Evolutionary conservation across 2,797 vertebrate species (phyloP), one percentile per base, ranked within the genome.

Genomic region (Notolepis coatsorum): DNA sequence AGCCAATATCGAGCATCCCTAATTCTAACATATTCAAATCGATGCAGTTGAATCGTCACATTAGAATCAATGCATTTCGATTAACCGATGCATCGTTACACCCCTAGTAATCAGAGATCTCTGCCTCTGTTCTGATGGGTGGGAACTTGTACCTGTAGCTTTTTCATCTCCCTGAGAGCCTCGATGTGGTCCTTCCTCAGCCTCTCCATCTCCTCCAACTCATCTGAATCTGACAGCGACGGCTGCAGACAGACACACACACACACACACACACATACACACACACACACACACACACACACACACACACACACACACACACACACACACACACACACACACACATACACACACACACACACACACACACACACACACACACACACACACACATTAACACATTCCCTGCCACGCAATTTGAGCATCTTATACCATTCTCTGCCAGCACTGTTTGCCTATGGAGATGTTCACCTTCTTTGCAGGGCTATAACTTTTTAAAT

Each of bases 111-210:
- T n/a, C n/a, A n/a, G n/a, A n/a, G n/a, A n/a, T n/a, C n/a, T n/a
- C n/a, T n/a, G n/a, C n/a, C n/a, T n/a, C n/a, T n/a, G n/a, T n/a
- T n/a, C n/a, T n/a, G n/a, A n/a, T n/a, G 5, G 35, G 8, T 8
- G 21, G 9, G 24, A 2, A 13, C 27, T 1, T 28, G 86, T 88
- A 97, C 97, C 96, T 97, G 96, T 48, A 97, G 88, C 80, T 79
- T 85, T 76, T 87, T 89, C 0, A 96, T 89, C 87, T 96, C 92
- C 80, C 83, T 90, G 68, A 95, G 88, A 65, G 94, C 93, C 39
- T 95, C 91, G 37, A 93, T 91, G 82, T 93, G 93, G 57, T 97
- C 95, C 80, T 80, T 92, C 79, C 88, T 93, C 71, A 97, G 84
- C 51, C 69, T 80, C 78, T 95, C 94, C 82, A 94, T 68, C 37